Base-by-base conservation (phyloP, 2,113 vertebrate genomes). In the Rallus limicola region DNA sequence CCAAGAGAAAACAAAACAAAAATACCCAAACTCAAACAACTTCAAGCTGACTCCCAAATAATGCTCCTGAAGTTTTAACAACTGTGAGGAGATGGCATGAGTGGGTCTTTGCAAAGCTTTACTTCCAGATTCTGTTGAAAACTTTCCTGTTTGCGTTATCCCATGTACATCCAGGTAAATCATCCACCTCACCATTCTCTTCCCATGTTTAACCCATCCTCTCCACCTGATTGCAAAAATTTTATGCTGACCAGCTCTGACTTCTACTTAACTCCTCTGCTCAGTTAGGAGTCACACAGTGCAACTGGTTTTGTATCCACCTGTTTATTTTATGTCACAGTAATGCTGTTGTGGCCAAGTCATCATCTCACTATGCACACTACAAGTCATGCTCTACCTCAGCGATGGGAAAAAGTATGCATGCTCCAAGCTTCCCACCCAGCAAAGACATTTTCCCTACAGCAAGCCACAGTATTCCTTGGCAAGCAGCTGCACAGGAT, bases 101-200 rank as follows among this genome's bases (percentile, higher is more conserved):
- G 5, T 13, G 84, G 19, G 17, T 72, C 38, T 90, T 72, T 65
- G 38, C 34, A 82, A 85, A 88, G 29, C 13, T 75, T 79, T 31
- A 82, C 4, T 19, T 92, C 89, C 44, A 71, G 48, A 52, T 2
- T 90, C 33, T 0, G 1, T 50, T 63, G 55, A 42, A 76, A 75
- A 63, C 40, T 44, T 82, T 46, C 10, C 36, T 63, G 15, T 59
- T 81, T 81, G 28, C 14, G 24, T 68, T 44, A 89, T 33, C 19
- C 38, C 6, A 55, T 0, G 0, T 28, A 28, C 15, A 29, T 34
- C n/a, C 71, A 58, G 16, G 26, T 46, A 75, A 60, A 58, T 36
- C 42, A 36, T 9, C 33, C 12, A 4, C 14, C 34, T 65, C 70
- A 64, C 40, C 52, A 19, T 20, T n/a, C 29, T 8, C n/a, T 55